A percentile compares a stretch with the other conserved stretches of the same genome.
These are phyloP conservation scores for Cherax destructor DNA, from an alignment of 1,140 invertebrate species.

Conservation along the genomic window DNA sequence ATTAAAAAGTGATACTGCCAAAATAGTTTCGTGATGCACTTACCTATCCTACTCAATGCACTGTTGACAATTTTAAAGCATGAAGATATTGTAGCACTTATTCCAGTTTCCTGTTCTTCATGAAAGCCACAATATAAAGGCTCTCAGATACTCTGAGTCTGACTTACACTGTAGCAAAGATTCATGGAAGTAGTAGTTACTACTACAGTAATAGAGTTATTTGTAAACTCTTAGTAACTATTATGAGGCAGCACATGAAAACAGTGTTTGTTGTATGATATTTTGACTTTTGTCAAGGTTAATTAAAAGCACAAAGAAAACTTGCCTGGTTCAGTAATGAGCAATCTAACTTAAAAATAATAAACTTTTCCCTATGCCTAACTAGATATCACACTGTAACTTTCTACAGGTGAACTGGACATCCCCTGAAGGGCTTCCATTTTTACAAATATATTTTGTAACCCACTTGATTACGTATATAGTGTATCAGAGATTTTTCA, in stretches of 20 bases:
- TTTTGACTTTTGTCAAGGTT: neutral
- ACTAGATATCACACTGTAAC: neutral
- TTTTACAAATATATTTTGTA: conserved; percentile 9
- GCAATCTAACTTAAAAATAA: neutral
- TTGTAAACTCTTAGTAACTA: neutral
- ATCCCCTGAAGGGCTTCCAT: conserved; percentile 14
- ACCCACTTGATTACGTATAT: neutral
- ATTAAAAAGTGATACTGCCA: neutral
- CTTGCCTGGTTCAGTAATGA: neutral
- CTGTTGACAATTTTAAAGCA: neutral
- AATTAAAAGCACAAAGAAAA: neutral
- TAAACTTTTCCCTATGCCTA: neutral
- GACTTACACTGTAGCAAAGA: neutral
- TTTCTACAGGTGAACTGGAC: neutral
- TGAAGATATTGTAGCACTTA: neutral
- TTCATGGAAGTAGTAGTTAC: neutral
- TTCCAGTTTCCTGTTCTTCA: neutral
- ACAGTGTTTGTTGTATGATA: neutral
- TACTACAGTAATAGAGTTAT: neutral
- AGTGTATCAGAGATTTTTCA: neutral
- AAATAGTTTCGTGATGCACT: neutral
- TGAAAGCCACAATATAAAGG: neutral
- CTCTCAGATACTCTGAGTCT: neutral
- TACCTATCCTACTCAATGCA: neutral
- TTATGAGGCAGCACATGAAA: neutral